Percentiles rank a stretch among this genome's conserved stretches.
phyloP scores from a whole-genome alignment of 2,888 invertebrate genomes.

The Mechanitis messenoides region DNA sequence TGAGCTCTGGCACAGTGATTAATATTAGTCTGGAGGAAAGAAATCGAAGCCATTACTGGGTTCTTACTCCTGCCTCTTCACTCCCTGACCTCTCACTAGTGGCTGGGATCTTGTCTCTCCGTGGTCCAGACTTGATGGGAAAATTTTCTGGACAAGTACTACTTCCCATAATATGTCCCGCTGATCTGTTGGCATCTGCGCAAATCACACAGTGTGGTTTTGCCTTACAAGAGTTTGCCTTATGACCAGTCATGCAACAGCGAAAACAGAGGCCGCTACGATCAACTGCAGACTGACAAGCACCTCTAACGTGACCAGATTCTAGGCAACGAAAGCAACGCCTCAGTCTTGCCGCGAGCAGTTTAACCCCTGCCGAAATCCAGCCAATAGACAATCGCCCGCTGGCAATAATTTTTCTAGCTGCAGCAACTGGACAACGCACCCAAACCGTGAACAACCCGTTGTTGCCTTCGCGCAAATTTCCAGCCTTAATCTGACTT shows the following conservation, averaged over 20 bases:
- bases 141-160: constrained; percentile 2
- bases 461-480: background rate
- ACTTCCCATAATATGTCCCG: constrained; percentile 9
- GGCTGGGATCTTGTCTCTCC: background rate
- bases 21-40: constrained; percentile 16
- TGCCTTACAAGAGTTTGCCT: constrained; percentile 11
- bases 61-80: constrained; percentile 3
- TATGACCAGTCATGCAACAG: constrained; percentile 25
- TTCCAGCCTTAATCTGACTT: constrained; percentile 9
- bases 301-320: constrained; percentile 16
- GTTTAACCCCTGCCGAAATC: constrained; percentile 18
- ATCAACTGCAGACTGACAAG: constrained; percentile 16
- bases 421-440: constrained; percentile 23
- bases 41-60: constrained; percentile 1
- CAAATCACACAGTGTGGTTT: background rate
- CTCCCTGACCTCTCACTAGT: background rate
- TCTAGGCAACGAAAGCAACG: constrained; percentile 26
- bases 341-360: constrained; percentile 13
- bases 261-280: constrained; percentile 16
- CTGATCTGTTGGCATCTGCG: constrained; percentile 4
- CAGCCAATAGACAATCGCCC: constrained; percentile 25
- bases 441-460: constrained; percentile 9
- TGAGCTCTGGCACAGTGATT: constrained; percentile 22
- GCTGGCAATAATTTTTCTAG: constrained; percentile 16
- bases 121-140: background rate